These are phyloP conservation scores for Tiphia femorata DNA, from an alignment of 2,888 invertebrate species.

Conservation along the genomic window DNA sequence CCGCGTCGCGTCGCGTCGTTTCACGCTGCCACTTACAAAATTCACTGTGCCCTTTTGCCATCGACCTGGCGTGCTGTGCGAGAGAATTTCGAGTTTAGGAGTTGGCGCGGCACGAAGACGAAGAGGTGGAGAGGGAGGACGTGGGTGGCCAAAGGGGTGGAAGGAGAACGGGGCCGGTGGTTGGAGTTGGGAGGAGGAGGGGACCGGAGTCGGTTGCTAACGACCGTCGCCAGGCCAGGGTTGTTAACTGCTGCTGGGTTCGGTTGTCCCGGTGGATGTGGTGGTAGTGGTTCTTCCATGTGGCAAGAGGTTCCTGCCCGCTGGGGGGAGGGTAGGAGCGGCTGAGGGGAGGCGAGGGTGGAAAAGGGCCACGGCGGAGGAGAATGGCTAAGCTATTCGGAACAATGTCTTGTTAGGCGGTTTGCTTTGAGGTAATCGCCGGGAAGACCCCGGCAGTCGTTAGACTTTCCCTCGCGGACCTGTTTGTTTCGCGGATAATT, in stretches of 20 bases:
- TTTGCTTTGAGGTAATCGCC: conserved; percentile 65
- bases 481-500: conserved; percentile 57
- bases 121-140: conserved; percentile 8
- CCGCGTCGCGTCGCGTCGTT: too few relatives aligned
- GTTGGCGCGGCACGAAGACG: conserved; percentile 20
- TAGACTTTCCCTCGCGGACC: conserved; percentile 52
- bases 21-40: too few relatives aligned
- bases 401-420: conserved; percentile 67
- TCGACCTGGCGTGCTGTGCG: conserved; percentile 12
- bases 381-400: conserved; percentile 62
- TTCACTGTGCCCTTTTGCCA: too few relatives aligned
- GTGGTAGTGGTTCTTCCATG: conserved; percentile 35
- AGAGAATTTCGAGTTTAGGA: conserved; percentile 41
- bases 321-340: conserved; percentile 23
- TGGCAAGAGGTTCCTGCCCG: conserved; percentile 34
- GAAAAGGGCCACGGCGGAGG: conserved; percentile 43
- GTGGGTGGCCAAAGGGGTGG: conserved; percentile 18
- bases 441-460: conserved; percentile 58
- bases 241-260: conserved; percentile 63
- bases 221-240: conserved; percentile 62
- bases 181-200: conserved; percentile 11
- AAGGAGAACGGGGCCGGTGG: too few relatives aligned
- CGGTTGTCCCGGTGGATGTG: conserved; percentile 43
- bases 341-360: conserved; percentile 42
- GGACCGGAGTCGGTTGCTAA: conserved; percentile 56